A percentile compares a stretch with the other conserved stretches of the same genome.
Evolutionary conservation across 2,888 invertebrate species (phyloP).

Genomic region (Choreutis nemorana): DNA sequence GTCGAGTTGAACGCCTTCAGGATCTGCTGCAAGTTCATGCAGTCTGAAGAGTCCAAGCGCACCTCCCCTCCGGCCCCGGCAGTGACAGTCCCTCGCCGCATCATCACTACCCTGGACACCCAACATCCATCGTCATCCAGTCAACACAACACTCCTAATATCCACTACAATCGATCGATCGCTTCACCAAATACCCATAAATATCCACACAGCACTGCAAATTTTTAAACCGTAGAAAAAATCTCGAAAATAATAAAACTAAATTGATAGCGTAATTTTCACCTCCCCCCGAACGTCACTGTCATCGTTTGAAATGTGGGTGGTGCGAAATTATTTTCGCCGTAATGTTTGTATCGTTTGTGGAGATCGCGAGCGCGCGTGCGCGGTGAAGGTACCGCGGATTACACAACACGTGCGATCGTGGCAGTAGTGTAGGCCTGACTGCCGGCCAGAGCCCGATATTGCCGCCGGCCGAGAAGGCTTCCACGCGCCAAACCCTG

Average conservation of each 20-base stretch:
- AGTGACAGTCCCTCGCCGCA: slow-evolving; percentile 41
- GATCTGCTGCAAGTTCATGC: slow-evolving; percentile 79
- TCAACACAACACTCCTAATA: slow-evolving; percentile 24
- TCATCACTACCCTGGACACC: slow-evolving; percentile 36
- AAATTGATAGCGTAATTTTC: slow-evolving; percentile 30
- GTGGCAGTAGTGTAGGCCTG: slow-evolving; percentile 31
- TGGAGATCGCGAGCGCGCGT: slow-evolving; percentile 39
- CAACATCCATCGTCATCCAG: slow-evolving; percentile 24
- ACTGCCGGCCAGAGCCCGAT: slow-evolving; percentile 26
- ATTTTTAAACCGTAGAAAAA: slow-evolving; percentile 11
- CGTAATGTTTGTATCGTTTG: slow-evolving; percentile 6
- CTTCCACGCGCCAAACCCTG: too few relatives aligned
- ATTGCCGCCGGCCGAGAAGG: slow-evolving; percentile 8
- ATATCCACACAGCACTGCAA: slow-evolving; percentile 21
- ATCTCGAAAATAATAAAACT: slow-evolving; percentile 15
- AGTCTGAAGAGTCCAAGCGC: slow-evolving; percentile 65
- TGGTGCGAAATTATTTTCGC: slow-evolving; percentile 29
- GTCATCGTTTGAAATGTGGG: slow-evolving; percentile 45
- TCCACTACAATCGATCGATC: slow-evolving; percentile 29
- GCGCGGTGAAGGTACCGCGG: slow-evolving; percentile 24
- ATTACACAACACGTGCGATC: slow-evolving; percentile 19
- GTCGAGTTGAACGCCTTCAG: slow-evolving; percentile 88
- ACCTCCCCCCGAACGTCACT: slow-evolving; percentile 51
- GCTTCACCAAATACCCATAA: slow-evolving; percentile 9
- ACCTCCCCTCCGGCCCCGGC: slow-evolving; percentile 41